A percentile compares a stretch with the other conserved stretches of the same genome.
phyloP scores from a whole-genome alignment of 2,797 vertebrate species.

The Periparus ater region DNA sequence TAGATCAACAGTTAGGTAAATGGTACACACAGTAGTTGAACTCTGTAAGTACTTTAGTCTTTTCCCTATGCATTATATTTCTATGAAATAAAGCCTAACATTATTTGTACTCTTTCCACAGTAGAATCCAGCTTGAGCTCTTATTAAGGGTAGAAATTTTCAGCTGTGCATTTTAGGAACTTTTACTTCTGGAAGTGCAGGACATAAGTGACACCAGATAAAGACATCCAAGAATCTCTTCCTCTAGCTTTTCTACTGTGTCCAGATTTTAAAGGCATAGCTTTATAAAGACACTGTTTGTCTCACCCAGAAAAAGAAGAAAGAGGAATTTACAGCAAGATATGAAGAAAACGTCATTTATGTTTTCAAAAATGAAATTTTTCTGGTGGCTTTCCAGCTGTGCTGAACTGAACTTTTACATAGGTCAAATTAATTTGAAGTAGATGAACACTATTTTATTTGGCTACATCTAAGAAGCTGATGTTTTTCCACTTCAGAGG shows the following conservation, averaged over 20 bases:
- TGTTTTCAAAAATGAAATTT: neutral
- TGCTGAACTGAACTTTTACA: neutral
- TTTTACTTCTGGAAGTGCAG: neutral
- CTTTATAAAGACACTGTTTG: neutral
- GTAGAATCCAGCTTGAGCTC: neutral
- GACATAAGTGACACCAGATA: neutral
- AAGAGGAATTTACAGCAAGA: neutral
- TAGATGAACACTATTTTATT: neutral
- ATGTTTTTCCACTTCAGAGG: neutral
- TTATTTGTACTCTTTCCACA: neutral
- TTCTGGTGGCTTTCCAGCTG: neutral
- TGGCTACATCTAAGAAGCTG: neutral
- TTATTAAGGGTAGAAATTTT: neutral
- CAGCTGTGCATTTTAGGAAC: neutral
- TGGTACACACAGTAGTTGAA: accelerated
- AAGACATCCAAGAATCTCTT: neutral
- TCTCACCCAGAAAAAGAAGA: neutral
- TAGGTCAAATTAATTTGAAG: neutral
- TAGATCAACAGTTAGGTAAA: neutral
- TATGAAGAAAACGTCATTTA: neutral
- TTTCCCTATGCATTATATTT: neutral
- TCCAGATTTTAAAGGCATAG: neutral
- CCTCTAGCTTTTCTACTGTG: neutral
- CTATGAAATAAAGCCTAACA: neutral
- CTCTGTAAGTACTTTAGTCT: neutral